Base-by-base conservation (phyloP, 2,888 invertebrate species). In the Iphiclides podalirius region DNA sequence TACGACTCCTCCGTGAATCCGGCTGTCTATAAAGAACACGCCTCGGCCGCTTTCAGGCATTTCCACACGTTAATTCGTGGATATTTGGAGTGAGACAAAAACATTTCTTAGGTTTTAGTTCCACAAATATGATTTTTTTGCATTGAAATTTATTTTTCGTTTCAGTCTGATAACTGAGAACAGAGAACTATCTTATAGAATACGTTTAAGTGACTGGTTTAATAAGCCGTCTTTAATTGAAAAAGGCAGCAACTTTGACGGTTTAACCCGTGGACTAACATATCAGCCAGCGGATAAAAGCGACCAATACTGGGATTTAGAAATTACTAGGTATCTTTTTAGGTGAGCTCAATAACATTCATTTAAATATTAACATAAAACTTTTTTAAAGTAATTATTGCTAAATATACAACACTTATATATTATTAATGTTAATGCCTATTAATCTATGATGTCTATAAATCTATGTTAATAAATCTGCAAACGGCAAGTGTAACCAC, bases 21-120 rank as follows among this genome's bases (percentile, higher is more conserved):
- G 6, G 52, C 52, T 1, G 20, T 57, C 0, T 40, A 54, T 0
- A 54, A 52, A 31, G 66, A 91, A 58, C 91, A 92, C 58, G 88
- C 92, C 4, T 91, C 87, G 4, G 91, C 90, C 1, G 92, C 92
- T 2, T 92, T 90, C 66, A 82, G 93, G 78, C 90, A 87, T 60
- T 92, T 92, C 80, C 93, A 93, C 65, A 85, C 91, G 0, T 75
- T 90, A 37, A 91, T 92, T 53, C 90, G 90, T 49, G 92, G 92
- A 52, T 79, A 76, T 52, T 75, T 92, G 23, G 81, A 90, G 92
- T 92, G 52, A 43, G 58, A 43, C 28, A 15, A 6, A 38, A 0
- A 12, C 16, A 12, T 12, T 20, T n/a, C n/a, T n/a, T n/a, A n/a
- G n/a, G n/a, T n/a, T n/a, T n/a, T n/a, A n/a, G n/a, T n/a, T n/a